These are phyloP conservation scores for Hyperopisus bebe DNA, from an alignment of 2,113 vertebrate species.

Conservation along the genomic window DNA sequence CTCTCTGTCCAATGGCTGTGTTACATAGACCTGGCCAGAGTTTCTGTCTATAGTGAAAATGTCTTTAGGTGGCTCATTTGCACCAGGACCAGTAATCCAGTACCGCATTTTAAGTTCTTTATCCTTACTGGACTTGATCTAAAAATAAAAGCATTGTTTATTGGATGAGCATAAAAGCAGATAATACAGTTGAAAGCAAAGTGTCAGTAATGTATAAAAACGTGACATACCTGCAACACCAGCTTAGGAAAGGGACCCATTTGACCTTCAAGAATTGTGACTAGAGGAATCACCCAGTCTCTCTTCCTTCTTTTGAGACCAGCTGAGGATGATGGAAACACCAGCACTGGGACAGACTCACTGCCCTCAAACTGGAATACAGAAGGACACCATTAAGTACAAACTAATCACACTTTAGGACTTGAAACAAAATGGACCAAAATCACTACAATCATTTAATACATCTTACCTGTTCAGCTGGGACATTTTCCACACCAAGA, in stretches of 20 bases:
- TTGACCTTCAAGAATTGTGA: constrained; percentile 34
- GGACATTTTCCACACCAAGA: constrained; percentile 5
- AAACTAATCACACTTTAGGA: background rate
- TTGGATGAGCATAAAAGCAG: background rate
- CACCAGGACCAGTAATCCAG: constrained; percentile 54
- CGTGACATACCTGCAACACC: constrained; percentile 43
- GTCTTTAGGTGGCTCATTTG: constrained; percentile 30
- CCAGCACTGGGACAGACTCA: constrained; percentile 31
- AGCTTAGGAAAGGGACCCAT: constrained; percentile 38
- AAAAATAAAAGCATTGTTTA: constrained; percentile 5
- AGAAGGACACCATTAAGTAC: background rate
- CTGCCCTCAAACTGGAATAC: constrained; percentile 24
- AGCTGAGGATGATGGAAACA: background rate
- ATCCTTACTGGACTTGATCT: constrained; percentile 51
- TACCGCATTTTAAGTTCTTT: constrained; percentile 34
- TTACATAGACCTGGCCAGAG: constrained; percentile 42
- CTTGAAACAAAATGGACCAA: background rate
- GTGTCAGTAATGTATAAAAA: background rate
- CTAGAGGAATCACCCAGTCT: constrained; percentile 55
- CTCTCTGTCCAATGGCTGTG: constrained; percentile 43
- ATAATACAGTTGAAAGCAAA: background rate
- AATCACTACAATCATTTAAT: background rate
- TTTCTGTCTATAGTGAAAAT: constrained; percentile 43
- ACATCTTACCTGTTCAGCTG: background rate
- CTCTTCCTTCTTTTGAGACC: constrained; percentile 52